phyloP scores from a whole-genome alignment of 1,140 invertebrate species.

The Drosophila prosaltans region DNA sequence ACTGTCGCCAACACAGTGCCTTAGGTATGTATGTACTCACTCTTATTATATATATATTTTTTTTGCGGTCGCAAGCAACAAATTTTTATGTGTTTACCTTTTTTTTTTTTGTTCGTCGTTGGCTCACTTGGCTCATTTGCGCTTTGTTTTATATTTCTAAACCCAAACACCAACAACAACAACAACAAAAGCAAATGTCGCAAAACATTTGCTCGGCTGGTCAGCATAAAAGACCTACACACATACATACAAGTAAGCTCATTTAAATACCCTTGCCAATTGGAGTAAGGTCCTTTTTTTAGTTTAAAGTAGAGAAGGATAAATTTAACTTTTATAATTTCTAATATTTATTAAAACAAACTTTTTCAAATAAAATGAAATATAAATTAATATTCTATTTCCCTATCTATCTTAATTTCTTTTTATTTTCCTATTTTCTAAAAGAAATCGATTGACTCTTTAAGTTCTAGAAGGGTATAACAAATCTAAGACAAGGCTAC shows the following conservation, averaged over 20 bases:
- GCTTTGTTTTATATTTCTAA: slow-evolving; percentile 45
- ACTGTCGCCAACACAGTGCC: slow-evolving; percentile 3
- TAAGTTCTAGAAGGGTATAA: neutral
- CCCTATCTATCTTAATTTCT: too few relatives aligned
- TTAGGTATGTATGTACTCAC: neutral
- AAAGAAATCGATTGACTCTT: neutral
- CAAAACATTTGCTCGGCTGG: slow-evolving; percentile 7
- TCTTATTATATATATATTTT: neutral
- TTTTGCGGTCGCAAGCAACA: slow-evolving; percentile 59
- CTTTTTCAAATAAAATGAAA: too few relatives aligned
- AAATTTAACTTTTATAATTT: neutral
- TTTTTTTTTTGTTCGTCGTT: slow-evolving; percentile 46
- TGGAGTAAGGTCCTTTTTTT: neutral
- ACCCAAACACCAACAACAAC: slow-evolving; percentile 3
- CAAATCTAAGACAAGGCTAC: neutral
- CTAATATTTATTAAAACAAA: neutral
- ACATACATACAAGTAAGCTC: neutral
- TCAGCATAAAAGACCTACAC: slow-evolving; percentile 1
- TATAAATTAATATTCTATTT: neutral
- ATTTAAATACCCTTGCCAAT: neutral
- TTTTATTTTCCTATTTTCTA: too few relatives aligned
- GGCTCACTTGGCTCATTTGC: slow-evolving; percentile 40
- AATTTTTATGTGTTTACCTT: slow-evolving; percentile 78
- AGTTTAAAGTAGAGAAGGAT: too few relatives aligned
- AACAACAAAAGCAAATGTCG: slow-evolving; percentile 4